phyloP scores from a whole-genome alignment of 2,888 invertebrate species.

The Calameuta idolon region DNA sequence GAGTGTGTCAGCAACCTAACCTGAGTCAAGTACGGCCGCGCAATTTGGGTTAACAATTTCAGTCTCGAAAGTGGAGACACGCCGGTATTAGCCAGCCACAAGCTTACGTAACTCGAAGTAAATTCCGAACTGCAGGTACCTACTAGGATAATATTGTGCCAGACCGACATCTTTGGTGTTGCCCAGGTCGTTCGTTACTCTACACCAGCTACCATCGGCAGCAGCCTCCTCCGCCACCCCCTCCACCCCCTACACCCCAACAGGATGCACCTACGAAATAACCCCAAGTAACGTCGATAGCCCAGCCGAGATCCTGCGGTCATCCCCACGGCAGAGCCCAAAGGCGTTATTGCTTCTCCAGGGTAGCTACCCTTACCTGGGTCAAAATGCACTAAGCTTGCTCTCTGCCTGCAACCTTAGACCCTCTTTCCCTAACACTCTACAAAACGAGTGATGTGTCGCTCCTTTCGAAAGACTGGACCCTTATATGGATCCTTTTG shows the following conservation, averaged over 20 bases:
- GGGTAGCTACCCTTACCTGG: slow-evolving; percentile 14
- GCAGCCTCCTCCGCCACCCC: slow-evolving; percentile 27
- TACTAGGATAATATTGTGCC: slow-evolving; percentile 54
- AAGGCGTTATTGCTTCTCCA: slow-evolving; percentile 49
- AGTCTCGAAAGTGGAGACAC: slow-evolving; percentile 37
- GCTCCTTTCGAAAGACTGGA: slow-evolving; percentile 44
- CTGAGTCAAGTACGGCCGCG: slow-evolving; percentile 11
- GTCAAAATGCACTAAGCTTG: slow-evolving; percentile 1
- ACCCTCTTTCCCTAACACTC: slow-evolving; percentile 13
- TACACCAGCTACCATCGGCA: slow-evolving; percentile 43
- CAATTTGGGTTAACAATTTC: slow-evolving; percentile 46
- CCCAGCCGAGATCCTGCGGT: slow-evolving; percentile 61
- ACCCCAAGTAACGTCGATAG: slow-evolving; percentile 57
- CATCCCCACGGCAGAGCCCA: slow-evolving; percentile 58
- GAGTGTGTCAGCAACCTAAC: background rate
- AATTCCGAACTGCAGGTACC: slow-evolving; percentile 49
- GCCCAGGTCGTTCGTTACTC: slow-evolving; percentile 48
- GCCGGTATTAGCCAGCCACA: slow-evolving; percentile 40
- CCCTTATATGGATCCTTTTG: too few species aligned
- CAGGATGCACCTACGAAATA: background rate
- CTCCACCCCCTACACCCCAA: slow-evolving; percentile 4
- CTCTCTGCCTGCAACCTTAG: background rate
- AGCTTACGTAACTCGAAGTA: slow-evolving; percentile 28
- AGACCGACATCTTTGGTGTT: slow-evolving; percentile 56
- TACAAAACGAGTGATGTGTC: slow-evolving; percentile 42